Percentiles rank a stretch among this genome's conserved stretches.
Evolutionary conservation across 2,113 vertebrate species (phyloP).

Genomic region (Hydrochoerus hydrochaeris): DNA sequence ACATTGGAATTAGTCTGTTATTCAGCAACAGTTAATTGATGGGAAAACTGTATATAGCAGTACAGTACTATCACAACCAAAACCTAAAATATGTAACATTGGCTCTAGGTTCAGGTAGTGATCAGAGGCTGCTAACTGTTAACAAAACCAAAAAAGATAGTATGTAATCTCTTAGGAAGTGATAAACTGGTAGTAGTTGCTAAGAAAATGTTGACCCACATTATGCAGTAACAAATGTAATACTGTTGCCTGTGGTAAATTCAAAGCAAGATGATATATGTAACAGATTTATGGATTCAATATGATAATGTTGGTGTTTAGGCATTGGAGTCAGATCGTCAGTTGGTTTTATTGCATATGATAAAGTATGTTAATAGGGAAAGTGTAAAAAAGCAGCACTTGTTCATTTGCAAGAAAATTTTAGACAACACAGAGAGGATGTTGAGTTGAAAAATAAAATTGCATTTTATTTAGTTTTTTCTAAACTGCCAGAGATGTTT

Average conservation of each 20-base stretch:
- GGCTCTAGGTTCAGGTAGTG: not conserved
- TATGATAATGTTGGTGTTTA: not conserved
- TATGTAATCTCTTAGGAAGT: not conserved
- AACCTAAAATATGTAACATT: not conserved
- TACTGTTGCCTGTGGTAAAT: not conserved
- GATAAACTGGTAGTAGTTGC: not conserved
- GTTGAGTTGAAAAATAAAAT: not conserved
- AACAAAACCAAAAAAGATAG: not conserved
- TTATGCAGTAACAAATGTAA: not conserved
- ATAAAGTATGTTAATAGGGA: not conserved
- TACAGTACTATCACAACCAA: not conserved
- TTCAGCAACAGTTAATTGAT: not conserved
- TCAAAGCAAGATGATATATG: not conserved
- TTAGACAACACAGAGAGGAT: not conserved
- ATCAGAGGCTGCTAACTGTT: not conserved
- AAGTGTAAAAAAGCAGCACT: not conserved
- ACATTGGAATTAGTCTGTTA: not conserved
- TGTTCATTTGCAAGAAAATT: not conserved
- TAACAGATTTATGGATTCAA: not conserved
- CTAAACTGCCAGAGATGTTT: not conserved
- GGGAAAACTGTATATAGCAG: not conserved
- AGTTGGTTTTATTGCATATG: not conserved
- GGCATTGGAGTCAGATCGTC: not conserved
- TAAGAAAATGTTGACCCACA: not conserved
- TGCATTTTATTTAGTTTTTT: not conserved